Conservation (phyloP, 2,797 vertebrate genomes). For the Bovichtus diacanthus region DNA sequence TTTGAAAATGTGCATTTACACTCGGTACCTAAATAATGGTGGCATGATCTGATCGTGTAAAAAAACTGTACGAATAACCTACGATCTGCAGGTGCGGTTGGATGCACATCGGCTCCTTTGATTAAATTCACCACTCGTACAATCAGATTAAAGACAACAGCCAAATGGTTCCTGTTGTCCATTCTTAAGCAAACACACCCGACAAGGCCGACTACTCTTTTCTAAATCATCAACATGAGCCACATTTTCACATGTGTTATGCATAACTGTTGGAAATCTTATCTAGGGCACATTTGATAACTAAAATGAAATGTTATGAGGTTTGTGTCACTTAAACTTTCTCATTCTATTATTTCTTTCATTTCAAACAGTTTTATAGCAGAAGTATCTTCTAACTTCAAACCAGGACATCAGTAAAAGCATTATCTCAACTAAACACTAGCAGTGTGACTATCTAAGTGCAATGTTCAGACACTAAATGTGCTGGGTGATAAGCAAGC, state of each 20-base stretch:
- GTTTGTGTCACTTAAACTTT: neutral
- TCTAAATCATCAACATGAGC: neutral
- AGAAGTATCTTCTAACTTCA: neutral
- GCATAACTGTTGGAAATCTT: neutral
- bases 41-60: neutral
- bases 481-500: neutral
- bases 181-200: neutral
- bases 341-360: neutral
- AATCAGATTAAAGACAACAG: neutral
- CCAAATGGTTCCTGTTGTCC: neutral
- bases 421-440: neutral
- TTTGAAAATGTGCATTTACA: neutral
- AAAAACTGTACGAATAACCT: neutral
- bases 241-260: too few relatives aligned
- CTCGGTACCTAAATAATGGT: neutral
- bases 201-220: neutral
- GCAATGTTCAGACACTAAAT: neutral
- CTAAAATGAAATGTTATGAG: neutral
- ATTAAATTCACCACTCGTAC: neutral
- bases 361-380: neutral
- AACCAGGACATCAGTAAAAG: neutral
- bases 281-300: neutral
- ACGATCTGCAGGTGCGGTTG: neutral
- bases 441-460: neutral
- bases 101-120: neutral